A percentile compares a stretch with the other conserved stretches of the same genome.
Conservation (phyloP, 2,888 invertebrate species). For the Amphipyra berbera region DNA sequence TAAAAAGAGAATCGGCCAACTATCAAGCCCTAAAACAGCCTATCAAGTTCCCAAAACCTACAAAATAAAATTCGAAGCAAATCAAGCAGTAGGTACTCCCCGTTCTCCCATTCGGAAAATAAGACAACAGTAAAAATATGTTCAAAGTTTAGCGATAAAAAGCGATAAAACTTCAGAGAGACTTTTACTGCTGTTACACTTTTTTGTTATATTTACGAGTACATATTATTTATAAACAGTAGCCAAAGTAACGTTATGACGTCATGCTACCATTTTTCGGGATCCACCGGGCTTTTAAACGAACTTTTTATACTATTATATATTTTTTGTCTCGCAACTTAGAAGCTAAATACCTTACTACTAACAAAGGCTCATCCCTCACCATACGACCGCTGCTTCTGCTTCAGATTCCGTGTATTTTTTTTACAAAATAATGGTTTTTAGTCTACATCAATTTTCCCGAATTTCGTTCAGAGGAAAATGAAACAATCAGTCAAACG, state of each 20-base stretch:
- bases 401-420: too few relatives aligned
- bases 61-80: slow-evolving; percentile 8
- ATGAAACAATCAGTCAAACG: slow-evolving; percentile 59
- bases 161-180: slow-evolving; percentile 48
- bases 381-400: too few relatives aligned
- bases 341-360: too few relatives aligned
- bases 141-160: slow-evolving; percentile 58
- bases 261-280: too few relatives aligned
- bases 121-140: slow-evolving; percentile 53
- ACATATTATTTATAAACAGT: slow-evolving; percentile 1
- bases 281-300: too few relatives aligned
- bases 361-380: too few relatives aligned
- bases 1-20: too few relatives aligned
- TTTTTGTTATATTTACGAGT: slow-evolving; percentile 15
- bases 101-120: slow-evolving; percentile 42
- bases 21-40: too few relatives aligned
- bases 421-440: neutral
- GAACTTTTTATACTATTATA: too few relatives aligned
- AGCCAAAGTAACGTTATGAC: neutral
- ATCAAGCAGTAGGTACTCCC: slow-evolving; percentile 30
- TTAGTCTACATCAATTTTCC: slow-evolving; percentile 10
- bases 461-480: slow-evolving; percentile 38
- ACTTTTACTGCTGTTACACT: slow-evolving; percentile 35
- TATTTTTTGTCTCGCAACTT: too few relatives aligned
- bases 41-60: too few relatives aligned